Evolutionary conservation across 2,888 invertebrate species (phyloP).

Genomic region (Byasa hedistus): DNA sequence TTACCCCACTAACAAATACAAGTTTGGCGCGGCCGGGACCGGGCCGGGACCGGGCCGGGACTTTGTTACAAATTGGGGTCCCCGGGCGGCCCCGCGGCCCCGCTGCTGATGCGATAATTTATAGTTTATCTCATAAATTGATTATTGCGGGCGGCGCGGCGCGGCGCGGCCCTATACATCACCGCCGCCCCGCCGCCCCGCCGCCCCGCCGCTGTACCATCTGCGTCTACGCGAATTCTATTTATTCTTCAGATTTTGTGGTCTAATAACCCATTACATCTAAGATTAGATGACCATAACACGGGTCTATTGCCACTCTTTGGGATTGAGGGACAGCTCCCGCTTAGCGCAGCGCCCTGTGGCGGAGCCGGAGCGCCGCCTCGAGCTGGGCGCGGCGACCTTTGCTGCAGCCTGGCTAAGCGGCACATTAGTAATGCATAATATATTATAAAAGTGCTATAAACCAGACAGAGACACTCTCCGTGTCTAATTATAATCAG

Average conservation of each 20-base stretch:
- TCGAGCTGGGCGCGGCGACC: too few relatives aligned
- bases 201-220: not conserved
- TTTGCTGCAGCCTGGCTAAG: too few relatives aligned
- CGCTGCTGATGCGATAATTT: constrained; percentile 53
- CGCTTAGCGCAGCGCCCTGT: too few relatives aligned
- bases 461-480: too few relatives aligned
- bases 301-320: too few relatives aligned
- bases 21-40: constrained; percentile 30
- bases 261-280: too few relatives aligned
- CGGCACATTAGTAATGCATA: too few relatives aligned
- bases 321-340: too few relatives aligned
- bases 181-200: constrained; percentile 8
- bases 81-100: constrained; percentile 28
- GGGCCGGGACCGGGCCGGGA: constrained; percentile 49
- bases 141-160: constrained; percentile 63
- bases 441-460: too few relatives aligned
- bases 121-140: constrained; percentile 72
- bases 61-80: constrained; percentile 59
- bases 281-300: too few relatives aligned
- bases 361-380: too few relatives aligned
- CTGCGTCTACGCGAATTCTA: not conserved
- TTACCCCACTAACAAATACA: constrained; percentile 31
- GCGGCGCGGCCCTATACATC: constrained; percentile 32
- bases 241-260: not conserved
- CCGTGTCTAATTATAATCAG: too few relatives aligned